Conservation (phyloP, 2,113 vertebrate genomes). For the Sclerurus mexicanus region DNA sequence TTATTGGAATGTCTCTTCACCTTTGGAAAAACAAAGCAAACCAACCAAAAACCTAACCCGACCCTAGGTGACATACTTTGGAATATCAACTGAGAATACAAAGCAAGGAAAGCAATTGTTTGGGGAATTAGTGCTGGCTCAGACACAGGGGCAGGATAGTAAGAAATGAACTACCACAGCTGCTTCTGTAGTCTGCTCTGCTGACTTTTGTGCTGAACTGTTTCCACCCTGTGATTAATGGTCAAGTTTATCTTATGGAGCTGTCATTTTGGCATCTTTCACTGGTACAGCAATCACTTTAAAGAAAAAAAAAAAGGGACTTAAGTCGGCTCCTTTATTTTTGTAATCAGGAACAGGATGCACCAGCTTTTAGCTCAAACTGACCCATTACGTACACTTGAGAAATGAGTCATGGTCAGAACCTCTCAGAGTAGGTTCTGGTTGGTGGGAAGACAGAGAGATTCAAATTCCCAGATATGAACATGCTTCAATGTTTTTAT, state of each 20-base stretch:
- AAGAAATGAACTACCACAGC: background rate
- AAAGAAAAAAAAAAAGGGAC: background rate
- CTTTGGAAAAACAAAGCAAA: background rate
- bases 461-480: background rate
- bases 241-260: background rate
- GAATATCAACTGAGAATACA: background rate
- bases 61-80: background rate
- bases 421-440: background rate
- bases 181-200: background rate
- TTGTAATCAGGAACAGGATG: slow-evolving; percentile 51
- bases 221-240: slow-evolving; percentile 31
- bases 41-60: background rate
- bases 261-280: slow-evolving; percentile 17
- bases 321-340: background rate
- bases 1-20: background rate
- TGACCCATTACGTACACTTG: background rate
- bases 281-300: background rate
- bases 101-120: background rate
- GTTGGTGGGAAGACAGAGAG: slow-evolving; percentile 5
- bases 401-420: slow-evolving; percentile 43
- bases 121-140: background rate
- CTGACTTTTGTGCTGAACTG: background rate
- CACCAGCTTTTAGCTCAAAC: background rate
- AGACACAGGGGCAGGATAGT: background rate
- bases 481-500: background rate